Evolutionary conservation across 2,888 invertebrate genomes (phyloP).

Genomic region (Criorhina ranunculi): DNA sequence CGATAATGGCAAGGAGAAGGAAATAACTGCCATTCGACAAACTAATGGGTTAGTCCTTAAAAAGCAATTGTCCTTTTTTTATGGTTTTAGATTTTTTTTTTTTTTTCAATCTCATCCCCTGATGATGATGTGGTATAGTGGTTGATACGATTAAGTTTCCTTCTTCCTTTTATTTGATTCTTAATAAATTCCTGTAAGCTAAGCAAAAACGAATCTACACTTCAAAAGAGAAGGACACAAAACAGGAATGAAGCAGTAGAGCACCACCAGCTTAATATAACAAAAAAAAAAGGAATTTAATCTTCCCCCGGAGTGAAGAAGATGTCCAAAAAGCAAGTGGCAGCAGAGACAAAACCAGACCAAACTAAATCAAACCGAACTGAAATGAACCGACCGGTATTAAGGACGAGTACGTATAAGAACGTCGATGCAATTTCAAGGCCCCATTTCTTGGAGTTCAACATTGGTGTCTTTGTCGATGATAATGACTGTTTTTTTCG

Average conservation of each 20-base stretch:
- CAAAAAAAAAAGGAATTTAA: slow-evolving; percentile 47
- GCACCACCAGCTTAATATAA: slow-evolving; percentile 28
- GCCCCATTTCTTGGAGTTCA: slow-evolving; percentile 53
- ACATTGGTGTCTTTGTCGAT: slow-evolving; percentile 53
- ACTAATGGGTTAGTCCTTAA: slow-evolving; percentile 76
- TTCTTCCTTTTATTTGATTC: slow-evolving; percentile 17
- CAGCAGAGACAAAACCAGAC: slow-evolving; percentile 27
- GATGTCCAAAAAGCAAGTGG: slow-evolving; percentile 5
- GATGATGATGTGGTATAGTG: slow-evolving; percentile 19
- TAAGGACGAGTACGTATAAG: slow-evolving; percentile 38
- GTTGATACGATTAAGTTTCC: slow-evolving; percentile 67
- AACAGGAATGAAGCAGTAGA: slow-evolving; percentile 29
- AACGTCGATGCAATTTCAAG: slow-evolving; percentile 62
- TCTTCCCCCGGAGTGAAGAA: slow-evolving; percentile 34
- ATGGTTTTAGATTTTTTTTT: background rate
- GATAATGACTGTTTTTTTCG: slow-evolving; percentile 40
- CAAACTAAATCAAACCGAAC: slow-evolving; percentile 27
- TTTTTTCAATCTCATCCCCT: slow-evolving; percentile 12
- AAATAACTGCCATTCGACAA: slow-evolving; percentile 63
- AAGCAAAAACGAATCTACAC: slow-evolving; percentile 62
- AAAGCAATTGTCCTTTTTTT: slow-evolving; percentile 58
- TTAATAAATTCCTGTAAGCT: slow-evolving; percentile 65
- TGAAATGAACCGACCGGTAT: slow-evolving; percentile 23
- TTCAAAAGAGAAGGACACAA: slow-evolving; percentile 41
- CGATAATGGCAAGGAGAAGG: slow-evolving; percentile 63